Percentiles rank a stretch among this genome's conserved stretches.
Evolutionary conservation across 1,140 invertebrate species (phyloP).

Genomic region (Scaptomyza graminum): DNA sequence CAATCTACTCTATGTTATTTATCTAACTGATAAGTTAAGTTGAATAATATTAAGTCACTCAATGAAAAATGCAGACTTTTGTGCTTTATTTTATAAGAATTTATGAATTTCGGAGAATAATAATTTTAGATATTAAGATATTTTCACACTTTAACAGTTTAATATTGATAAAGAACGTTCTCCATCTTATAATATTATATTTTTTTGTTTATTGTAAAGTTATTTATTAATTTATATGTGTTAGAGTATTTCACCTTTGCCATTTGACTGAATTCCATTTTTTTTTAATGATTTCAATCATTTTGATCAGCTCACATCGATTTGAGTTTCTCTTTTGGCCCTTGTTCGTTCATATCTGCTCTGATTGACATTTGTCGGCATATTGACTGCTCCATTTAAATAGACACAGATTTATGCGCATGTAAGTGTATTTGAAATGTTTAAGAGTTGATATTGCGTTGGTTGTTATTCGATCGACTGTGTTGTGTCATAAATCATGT

Average conservation of each 20-base stretch:
- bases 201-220: not conserved
- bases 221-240: no score
- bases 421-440: slow-evolving; percentile 1
- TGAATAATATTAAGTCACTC: no score
- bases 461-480: slow-evolving; percentile 28
- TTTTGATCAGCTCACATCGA: slow-evolving; percentile 22
- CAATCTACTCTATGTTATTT: slow-evolving; percentile 5
- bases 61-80: no score
- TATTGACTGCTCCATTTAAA: slow-evolving; percentile 63
- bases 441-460: slow-evolving; percentile 41
- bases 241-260: not conserved
- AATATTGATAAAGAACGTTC: no score
- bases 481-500: slow-evolving; percentile 67
- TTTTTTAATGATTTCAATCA: slow-evolving; percentile 29
- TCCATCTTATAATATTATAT: no score
- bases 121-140: no score
- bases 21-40: not conserved
- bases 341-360: slow-evolving; percentile 31
- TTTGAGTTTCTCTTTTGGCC: slow-evolving; percentile 38
- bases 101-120: no score
- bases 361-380: slow-evolving; percentile 75
- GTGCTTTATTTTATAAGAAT: no score
- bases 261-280: not conserved
- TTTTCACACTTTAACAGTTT: no score
- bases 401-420: slow-evolving; percentile 22